Base-by-base conservation (phyloP, 2,888 invertebrate species). In the Cinara cedri region DNA sequence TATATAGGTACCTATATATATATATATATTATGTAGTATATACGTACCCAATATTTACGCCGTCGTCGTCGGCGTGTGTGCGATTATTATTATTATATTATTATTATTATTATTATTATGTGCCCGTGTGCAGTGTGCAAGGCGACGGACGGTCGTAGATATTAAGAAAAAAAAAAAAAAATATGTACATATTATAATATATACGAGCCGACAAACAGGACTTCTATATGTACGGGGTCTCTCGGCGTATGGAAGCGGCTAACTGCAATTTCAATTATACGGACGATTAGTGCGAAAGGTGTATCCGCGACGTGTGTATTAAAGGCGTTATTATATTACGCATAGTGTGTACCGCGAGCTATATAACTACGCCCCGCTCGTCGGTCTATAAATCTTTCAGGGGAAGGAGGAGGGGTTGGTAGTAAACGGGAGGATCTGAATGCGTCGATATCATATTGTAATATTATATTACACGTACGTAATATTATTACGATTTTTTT, bases 201-300 rank as follows among this genome's bases (percentile, higher is more conserved):
- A 26, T 26, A 44, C 62, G 46, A n/a, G 51, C 75, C 75, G 66
- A 66, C 75, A 76, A 76, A 75, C 51, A 46, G 44, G n/a, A 57
- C 71, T 21, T 55, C 21, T 10, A 21, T 24, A 19, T 1, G 63
- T 4, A 10, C 13, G 63, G 0, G 63, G 44, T 63, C n/a, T 49
- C 11, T 49, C 8, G 9, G 71, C 10, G 21, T 16, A 42, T 44
- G 19, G 42, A 44, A 54, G 54, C 51, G n/a, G 70, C 51, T 13
- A 57, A 14, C 60, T 60, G 72, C 72, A 19, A 72, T 72, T 72
- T 72, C 72, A 62, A 74, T 63, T 54, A n/a, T n/a, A 63, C 34
- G 63, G 42, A 63, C 74, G 74, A 74, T 74, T 74, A 74, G 63
- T 63, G 24, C 74, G 63, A 74, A 74, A 74, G 63, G 74, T 63